Percentiles rank a stretch among this genome's conserved stretches.
Evolutionary conservation across 2,113 vertebrate species (phyloP).

Genomic region (Ictidomys tridecemlineatus): DNA sequence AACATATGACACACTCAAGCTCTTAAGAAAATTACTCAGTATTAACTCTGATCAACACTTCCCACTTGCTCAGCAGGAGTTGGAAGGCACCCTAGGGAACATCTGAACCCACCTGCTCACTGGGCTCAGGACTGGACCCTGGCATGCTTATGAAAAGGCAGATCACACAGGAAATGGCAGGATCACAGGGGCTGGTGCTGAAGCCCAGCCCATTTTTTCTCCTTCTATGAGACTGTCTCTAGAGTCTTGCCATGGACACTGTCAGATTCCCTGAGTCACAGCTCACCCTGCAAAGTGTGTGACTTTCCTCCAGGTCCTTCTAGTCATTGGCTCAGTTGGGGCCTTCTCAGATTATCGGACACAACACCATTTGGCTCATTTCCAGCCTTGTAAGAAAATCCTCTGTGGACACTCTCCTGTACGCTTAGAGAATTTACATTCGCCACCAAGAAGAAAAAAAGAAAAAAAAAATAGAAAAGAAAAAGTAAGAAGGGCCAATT

Average conservation of each 20-base stretch:
- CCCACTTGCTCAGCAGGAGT: background rate
- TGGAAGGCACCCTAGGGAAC: background rate
- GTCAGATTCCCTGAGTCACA: background rate
- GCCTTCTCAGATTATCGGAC: background rate
- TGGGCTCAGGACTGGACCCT: background rate
- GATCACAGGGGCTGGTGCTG: background rate
- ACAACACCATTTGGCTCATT: background rate
- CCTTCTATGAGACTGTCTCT: fast-evolving
- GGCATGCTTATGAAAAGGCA: background rate
- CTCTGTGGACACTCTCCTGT: background rate
- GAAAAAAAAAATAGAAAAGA: constrained; percentile 18
- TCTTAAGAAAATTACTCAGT: constrained; percentile 52
- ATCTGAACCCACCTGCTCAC: background rate
- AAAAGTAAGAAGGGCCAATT: background rate
- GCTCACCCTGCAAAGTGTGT: background rate
- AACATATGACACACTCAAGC: constrained; percentile 24
- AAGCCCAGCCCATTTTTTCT: background rate
- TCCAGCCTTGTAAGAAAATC: background rate
- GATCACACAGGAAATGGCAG: background rate
- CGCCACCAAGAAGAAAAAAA: background rate
- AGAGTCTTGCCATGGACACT: background rate
- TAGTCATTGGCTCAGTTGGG: background rate
- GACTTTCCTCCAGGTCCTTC: background rate
- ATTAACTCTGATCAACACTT: background rate
- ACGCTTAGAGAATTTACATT: background rate